These are phyloP conservation scores for Paedocypris micromegethes DNA, from an alignment of 2,797 vertebrate species.

Conservation along the genomic window DNA sequence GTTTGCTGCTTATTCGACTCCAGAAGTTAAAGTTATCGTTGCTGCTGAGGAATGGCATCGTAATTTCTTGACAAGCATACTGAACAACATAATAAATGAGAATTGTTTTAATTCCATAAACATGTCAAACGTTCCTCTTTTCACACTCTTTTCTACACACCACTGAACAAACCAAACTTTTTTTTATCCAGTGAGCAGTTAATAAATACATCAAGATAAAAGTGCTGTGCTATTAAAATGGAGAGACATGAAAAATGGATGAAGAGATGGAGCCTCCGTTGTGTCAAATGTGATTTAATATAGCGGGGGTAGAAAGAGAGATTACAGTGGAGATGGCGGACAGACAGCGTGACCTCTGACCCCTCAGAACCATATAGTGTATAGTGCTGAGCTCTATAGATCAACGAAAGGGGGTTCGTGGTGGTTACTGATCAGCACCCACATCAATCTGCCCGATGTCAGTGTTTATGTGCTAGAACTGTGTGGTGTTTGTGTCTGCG, in stretches of 20 bases:
- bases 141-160: conserved; percentile 36
- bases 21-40: too few relatives aligned
- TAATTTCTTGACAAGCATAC: conserved; percentile 53
- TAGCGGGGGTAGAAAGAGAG: conserved; percentile 73
- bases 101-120: conserved; percentile 92
- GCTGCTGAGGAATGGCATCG: too few relatives aligned
- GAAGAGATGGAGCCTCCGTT: conserved; percentile 86
- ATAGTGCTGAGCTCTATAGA: conserved; percentile 44
- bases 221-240: conserved; percentile 89
- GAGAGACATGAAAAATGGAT: conserved; percentile 93
- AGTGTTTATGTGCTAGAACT: not conserved
- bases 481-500: conserved; percentile 6
- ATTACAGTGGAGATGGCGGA: conserved; percentile 75
- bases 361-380: conserved; percentile 58
- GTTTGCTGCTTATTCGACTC: too few relatives aligned
- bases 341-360: conserved; percentile 79
- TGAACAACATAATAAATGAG: conserved; percentile 76
- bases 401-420: conserved; percentile 22
- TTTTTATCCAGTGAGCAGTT: conserved; percentile 78
- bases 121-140: conserved; percentile 88
- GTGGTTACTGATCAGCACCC: conserved; percentile 34
- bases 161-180: conserved; percentile 80
- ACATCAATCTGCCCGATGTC: conserved; percentile 36
- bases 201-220: conserved; percentile 97
- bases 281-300: conserved; percentile 97